A percentile compares a stretch with the other conserved stretches of the same genome.
Evolutionary conservation across 2,113 vertebrate genomes (phyloP).

Genomic region (Monarcha castaneiventris): DNA sequence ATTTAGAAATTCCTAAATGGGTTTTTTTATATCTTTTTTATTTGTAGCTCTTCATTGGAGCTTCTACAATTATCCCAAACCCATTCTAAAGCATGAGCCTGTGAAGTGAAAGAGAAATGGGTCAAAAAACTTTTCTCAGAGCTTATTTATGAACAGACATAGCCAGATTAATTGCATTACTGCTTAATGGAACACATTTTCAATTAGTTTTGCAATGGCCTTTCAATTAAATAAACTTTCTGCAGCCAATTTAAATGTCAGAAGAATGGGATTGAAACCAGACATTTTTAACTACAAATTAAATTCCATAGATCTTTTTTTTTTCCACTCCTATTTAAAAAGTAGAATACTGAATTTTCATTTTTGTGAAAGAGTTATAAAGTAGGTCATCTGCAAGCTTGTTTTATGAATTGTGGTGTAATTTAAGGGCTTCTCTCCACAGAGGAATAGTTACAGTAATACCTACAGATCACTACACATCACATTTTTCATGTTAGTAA

Average conservation of each 20-base stretch:
- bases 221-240: constrained; percentile 14
- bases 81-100: neutral
- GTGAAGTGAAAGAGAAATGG: neutral
- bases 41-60: neutral
- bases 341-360: neutral
- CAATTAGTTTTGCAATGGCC: neutral
- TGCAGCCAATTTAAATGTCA: neutral
- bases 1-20: neutral
- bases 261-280: neutral
- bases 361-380: neutral
- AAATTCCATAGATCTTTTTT: neutral
- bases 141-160: neutral
- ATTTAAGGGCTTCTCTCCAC: neutral
- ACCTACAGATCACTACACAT: neutral
- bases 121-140: neutral
- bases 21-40: neutral
- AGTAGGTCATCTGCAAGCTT: neutral
- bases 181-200: constrained; percentile 21
- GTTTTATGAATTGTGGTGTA: neutral
- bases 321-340: neutral
- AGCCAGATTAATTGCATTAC: neutral
- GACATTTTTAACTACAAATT: neutral
- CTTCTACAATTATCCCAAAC: neutral
- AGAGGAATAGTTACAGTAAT: neutral
- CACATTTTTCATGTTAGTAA: neutral